phyloP scores from a whole-genome alignment of 2,888 invertebrate genomes.

The Thalpophila matura region DNA sequence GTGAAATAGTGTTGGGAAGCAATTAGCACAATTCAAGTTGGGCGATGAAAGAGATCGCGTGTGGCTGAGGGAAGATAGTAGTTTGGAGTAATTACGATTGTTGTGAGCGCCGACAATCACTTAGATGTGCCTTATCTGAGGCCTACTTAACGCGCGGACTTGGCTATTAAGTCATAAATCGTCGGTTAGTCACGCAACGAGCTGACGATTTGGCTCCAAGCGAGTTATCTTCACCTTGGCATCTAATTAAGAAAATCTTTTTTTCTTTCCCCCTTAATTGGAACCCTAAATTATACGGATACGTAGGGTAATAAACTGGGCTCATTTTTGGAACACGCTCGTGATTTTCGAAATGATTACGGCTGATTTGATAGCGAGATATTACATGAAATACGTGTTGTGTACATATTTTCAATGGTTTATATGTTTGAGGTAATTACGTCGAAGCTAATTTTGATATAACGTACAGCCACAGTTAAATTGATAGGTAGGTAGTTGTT shows the following conservation, averaged over 20 bases:
- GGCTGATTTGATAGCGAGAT: constrained; percentile 48
- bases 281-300: constrained; percentile 70
- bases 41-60: constrained; percentile 88
- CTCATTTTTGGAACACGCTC: constrained; percentile 58
- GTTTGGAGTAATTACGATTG: constrained; percentile 90
- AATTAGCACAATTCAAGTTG: constrained; percentile 85
- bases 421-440: constrained; percentile 45
- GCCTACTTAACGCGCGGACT: constrained; percentile 88
- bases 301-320: constrained; percentile 63
- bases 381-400: constrained; percentile 51
- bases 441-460: constrained; percentile 32
- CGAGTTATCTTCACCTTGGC: constrained; percentile 85
- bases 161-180: constrained; percentile 90
- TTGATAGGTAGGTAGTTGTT: constrained; percentile 38
- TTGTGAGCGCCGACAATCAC: constrained; percentile 91
- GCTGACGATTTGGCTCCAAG: constrained; percentile 85
- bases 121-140: constrained; percentile 90
- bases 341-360: constrained; percentile 52
- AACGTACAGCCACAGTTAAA: constrained; percentile 33
- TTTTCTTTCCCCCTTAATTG: constrained; percentile 68
- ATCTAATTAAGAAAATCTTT: constrained; percentile 86
- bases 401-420: constrained; percentile 46
- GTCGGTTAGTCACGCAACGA: constrained; percentile 86
- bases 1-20: constrained; percentile 74
- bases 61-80: constrained; percentile 84